Percentiles rank a stretch among this genome's conserved stretches.
Conservation (phyloP, 2,113 vertebrate genomes). For the Protomyctophum bolini region DNA sequence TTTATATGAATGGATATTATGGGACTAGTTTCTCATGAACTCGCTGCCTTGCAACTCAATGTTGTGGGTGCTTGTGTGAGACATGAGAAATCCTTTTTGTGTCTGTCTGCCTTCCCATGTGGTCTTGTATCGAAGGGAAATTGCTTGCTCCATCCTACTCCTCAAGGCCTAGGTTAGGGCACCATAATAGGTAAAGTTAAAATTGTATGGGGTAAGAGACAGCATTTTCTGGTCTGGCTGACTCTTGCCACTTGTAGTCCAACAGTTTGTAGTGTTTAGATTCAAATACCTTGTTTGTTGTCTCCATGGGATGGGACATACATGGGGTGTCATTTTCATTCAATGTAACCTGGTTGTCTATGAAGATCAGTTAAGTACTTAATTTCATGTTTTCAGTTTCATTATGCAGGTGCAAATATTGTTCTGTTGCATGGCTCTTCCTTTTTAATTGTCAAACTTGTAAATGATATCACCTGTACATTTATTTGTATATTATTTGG, state of each 20-base stretch:
- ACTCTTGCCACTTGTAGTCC: not conserved
- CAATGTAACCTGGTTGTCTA: not conserved
- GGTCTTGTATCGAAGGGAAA: not conserved
- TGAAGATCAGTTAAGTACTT: not conserved
- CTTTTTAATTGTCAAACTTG: conserved; percentile 43
- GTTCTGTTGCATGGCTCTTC: conserved; percentile 32
- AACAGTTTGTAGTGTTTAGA: conserved; percentile 17
- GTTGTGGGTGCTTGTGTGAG: conserved; percentile 25
- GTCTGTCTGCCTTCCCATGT: conserved; percentile 12
- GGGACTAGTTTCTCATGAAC: not conserved
- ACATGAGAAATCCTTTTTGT: conserved; percentile 16
- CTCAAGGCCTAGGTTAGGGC: not conserved
- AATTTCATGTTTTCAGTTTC: conserved; percentile 28
- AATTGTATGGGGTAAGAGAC: not conserved
- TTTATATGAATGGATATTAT: conserved; percentile 18
- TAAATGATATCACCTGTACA: conserved; percentile 40
- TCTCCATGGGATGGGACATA: not conserved
- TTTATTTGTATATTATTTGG: conserved; percentile 47
- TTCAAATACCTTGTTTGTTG: conserved; percentile 12
- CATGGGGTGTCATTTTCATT: not conserved
- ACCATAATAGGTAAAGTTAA: not conserved
- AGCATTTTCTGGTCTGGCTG: not conserved
- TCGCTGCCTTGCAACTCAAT: conserved; percentile 32
- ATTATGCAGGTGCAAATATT: conserved; percentile 48
- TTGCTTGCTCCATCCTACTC: not conserved